Evolutionary conservation across 2,797 vertebrate genomes (phyloP).

Genomic region (Oreochromis mossambicus): DNA sequence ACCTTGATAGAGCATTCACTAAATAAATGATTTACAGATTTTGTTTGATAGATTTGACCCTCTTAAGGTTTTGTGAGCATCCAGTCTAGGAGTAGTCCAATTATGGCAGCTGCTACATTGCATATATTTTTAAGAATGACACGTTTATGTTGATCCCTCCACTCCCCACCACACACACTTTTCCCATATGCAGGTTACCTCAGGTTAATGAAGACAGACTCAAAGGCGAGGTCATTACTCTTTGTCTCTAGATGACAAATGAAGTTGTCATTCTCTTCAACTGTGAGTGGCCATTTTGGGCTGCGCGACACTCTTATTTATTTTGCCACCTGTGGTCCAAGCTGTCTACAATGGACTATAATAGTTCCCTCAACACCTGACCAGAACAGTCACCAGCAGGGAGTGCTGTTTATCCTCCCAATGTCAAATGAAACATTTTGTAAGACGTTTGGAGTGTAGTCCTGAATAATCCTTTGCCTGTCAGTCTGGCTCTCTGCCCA

Average conservation of each 20-base stretch:
- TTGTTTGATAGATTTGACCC: background rate
- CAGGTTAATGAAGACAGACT: constrained; percentile 15
- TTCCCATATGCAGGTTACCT: background rate
- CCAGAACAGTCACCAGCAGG: constrained; percentile 38
- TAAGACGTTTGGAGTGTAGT: background rate
- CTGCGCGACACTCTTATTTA: constrained; percentile 7
- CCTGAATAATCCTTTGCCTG: constrained; percentile 11
- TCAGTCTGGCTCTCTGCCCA: background rate
- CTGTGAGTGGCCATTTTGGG: constrained; percentile 14
- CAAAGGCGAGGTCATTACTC: constrained; percentile 13
- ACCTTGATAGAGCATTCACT: background rate
- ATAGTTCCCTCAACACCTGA: constrained; percentile 13
- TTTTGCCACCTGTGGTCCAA: constrained; percentile 43
- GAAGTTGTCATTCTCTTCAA: constrained; percentile 37
- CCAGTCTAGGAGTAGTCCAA: background rate
- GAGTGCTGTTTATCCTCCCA: constrained; percentile 47
- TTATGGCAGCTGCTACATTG: background rate
- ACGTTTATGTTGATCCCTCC: background rate
- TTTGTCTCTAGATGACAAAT: constrained; percentile 36
- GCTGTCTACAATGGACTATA: background rate
- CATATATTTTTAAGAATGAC: background rate
- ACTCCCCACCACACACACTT: background rate
- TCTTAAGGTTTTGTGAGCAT: background rate
- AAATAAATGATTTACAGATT: background rate
- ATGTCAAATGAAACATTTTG: constrained; percentile 1